Evolutionary conservation across 2,888 invertebrate species (phyloP), one percentile per base, ranked within the genome.

Genomic region (Eurois occulta): DNA sequence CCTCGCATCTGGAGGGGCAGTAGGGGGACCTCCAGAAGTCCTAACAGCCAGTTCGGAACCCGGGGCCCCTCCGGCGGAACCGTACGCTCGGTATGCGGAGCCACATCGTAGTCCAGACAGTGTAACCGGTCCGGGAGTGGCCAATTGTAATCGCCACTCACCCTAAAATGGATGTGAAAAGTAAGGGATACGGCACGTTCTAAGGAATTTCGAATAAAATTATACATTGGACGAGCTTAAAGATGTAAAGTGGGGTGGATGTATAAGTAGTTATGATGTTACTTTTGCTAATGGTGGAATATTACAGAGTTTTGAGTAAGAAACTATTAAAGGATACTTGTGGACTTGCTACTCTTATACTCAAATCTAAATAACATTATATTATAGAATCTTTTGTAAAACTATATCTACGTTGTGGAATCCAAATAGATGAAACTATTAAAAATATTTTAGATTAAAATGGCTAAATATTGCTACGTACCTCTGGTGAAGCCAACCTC

Each of bases 31-130:
- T 4, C 98, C 98, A 78, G 99, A 98, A 90, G 98, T 98, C 32
- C 99, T 98, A 32, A 98, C 97, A 86, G 97, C 97, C 87, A 98
- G 97, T 91, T 98, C 97, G 46, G 98, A 96, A 79, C 98, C 98
- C 0, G 98, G 97, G 71, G 98, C 97, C 91, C 99, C 99, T 80
- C 98, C 98, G 0, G 99, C 98, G 21, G 98, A 97, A 87, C 99
- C 97, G 92, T 98, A 98, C 73, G 98, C 98, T 89, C 98, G 97
- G 92, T 99, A 99, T 72, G 97, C 97, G 58, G 98, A 98, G 43
- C 99, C 99, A 94, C 99, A 99, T 86, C 98, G 97, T 18, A 99
- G 97, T 35, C 98, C 98, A 48, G 97, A 97, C 55, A 99, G 96
- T 4, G 97, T 98, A 85, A 95, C 92, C 2, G 96, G 94, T 0